These are phyloP conservation scores for Acanthosepion pharaonis DNA, from an alignment of 2,888 invertebrate species.

Conservation along the genomic window DNA sequence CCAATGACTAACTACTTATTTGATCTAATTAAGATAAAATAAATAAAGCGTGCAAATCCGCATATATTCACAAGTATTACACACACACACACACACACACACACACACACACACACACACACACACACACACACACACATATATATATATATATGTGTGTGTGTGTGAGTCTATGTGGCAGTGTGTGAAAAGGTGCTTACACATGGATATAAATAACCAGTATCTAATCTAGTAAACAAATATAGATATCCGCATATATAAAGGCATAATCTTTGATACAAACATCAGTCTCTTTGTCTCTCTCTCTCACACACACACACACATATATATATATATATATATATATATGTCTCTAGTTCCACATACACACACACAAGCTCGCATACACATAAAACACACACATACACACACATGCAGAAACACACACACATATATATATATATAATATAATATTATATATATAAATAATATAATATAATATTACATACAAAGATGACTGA, in stretches of 20 bases:
- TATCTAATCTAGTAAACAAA: too few relatives aligned
- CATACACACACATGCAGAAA: neutral
- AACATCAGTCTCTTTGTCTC: neutral
- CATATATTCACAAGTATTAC: too few relatives aligned
- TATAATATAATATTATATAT: too few relatives aligned
- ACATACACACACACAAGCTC: neutral
- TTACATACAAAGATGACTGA: too few relatives aligned
- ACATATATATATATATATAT: too few relatives aligned
- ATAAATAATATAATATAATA: neutral
- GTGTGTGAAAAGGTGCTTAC: neutral
- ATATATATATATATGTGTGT: too few relatives aligned
- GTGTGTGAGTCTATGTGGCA: neutral
- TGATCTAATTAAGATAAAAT: conserved; percentile 33
- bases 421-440: neutral
- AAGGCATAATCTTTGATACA: too few relatives aligned
- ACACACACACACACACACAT: too few relatives aligned
- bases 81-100: neutral
- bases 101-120: too few relatives aligned
- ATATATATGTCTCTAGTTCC: too few relatives aligned
- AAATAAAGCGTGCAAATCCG: neutral
- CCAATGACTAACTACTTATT: neutral
- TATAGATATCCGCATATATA: too few relatives aligned
- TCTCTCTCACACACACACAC: neutral
- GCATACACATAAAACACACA: neutral
- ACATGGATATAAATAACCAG: neutral